Evolutionary conservation across 2,888 invertebrate genomes (phyloP), one percentile per base, ranked within the genome.

Genomic region (Gari tellinella): DNA sequence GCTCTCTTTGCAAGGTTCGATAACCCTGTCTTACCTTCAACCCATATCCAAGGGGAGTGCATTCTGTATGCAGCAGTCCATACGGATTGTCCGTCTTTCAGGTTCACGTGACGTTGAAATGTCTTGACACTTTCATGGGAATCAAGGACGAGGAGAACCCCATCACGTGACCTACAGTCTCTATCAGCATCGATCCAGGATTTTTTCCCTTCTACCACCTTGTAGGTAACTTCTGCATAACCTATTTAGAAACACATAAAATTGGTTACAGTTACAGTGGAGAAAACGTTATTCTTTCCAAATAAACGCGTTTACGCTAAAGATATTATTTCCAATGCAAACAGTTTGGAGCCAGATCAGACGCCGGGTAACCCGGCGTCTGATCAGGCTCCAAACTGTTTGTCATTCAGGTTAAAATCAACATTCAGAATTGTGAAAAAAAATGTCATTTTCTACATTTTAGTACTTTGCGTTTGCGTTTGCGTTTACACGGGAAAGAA

Each of bases 41-140:
- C 60, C 79, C 79, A 79, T 2, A 72, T 57, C 79, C 79, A 79
- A 2, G 79, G 79, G 12, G 79, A 79, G 23, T 79, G 68, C 52
- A 72, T 60, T 26, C 79, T 67, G 26, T 72, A 79, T 14, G 70
- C 79, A 10, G 72, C 68, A 8, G 79, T 79, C 79, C 79, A 79
- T 8, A 79, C 62, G 5, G 48, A 25, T 15, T 46, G 49, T n/a
- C 60, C 51, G 4, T 56, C 40, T 14, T 68, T 66, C 3, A 79
- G 45, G 2, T 45, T 23, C n/a, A 68, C 53, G 15, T 53, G 61
- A 25, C 66, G 26, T 37, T 69, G 65, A 37, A 79, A 75, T 17
- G 19, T 41, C 2, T 49, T 49, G 0, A 77, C 61, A 25, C 60
- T 70, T 4, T 31, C 57, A 46, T 72, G 67, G 17, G 68, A 57